Evolutionary conservation across 1,140 invertebrate genomes (phyloP).

Genomic region (Drosophila cardini): DNA sequence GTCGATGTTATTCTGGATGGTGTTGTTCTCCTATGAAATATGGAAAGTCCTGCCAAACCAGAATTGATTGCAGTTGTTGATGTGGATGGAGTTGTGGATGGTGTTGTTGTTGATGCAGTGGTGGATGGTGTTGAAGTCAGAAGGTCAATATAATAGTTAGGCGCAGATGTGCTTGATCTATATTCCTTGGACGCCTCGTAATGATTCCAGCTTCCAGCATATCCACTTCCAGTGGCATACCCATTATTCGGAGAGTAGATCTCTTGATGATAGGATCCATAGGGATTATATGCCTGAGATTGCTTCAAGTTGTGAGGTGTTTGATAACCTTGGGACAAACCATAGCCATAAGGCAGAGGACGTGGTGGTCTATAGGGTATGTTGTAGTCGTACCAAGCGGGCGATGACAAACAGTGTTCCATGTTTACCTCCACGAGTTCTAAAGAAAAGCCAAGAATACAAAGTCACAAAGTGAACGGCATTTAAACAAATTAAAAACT

Average conservation of each 20-base stretch:
- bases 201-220: neutral
- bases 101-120: neutral
- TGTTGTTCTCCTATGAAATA: neutral
- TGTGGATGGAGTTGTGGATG: neutral
- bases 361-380: constrained; percentile 13
- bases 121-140: neutral
- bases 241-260: neutral
- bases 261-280: neutral
- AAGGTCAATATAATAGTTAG: neutral
- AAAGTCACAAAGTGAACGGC: too few relatives aligned
- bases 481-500: neutral
- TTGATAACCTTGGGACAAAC: neutral
- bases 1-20: neutral
- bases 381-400: constrained; percentile 13
- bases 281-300: constrained; percentile 8
- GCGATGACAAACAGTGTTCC: constrained; percentile 20
- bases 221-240: neutral
- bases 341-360: constrained; percentile 6
- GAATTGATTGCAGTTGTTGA: neutral
- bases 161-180: neutral
- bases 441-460: neutral
- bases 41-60: neutral
- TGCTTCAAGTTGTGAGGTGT: neutral
- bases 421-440: constrained; percentile 27
- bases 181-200: neutral